phyloP scores from a whole-genome alignment of 2,113 vertebrate species.

The Mobula hypostoma region DNA sequence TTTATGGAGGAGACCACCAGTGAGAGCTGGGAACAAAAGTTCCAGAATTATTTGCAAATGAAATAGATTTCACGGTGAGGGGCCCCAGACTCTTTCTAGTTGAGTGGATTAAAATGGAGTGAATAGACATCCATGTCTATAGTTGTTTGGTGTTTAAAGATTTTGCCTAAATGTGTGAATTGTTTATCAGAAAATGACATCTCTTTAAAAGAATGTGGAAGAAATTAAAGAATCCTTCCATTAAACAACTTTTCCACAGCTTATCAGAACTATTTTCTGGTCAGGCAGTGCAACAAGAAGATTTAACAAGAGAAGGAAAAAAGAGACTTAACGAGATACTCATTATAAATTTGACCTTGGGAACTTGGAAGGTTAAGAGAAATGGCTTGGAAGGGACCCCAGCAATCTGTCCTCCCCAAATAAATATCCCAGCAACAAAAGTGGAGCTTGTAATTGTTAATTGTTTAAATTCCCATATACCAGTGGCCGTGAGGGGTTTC shows the following conservation, averaged over 20 bases:
- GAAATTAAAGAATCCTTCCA: not conserved
- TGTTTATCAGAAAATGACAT: not conserved
- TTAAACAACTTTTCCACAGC: not conserved
- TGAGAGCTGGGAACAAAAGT: not conserved
- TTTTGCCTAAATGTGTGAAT: not conserved
- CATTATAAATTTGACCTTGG: not conserved
- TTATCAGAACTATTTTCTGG: not conserved
- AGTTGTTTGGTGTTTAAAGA: not conserved
- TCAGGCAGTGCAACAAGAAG: not conserved
- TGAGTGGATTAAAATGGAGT: not conserved
- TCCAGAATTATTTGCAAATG: not conserved
- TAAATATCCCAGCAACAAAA: not conserved
- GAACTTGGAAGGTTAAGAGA: not conserved
- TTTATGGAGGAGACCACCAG: not conserved
- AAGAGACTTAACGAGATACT: not conserved
- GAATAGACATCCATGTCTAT: not conserved
- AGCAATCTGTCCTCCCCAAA: not conserved
- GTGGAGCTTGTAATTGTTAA: not conserved
- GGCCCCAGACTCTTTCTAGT: not conserved
- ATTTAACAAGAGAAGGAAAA: not conserved
- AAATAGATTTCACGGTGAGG: not conserved
- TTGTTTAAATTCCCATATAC: not conserved
- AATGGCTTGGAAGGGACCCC: not conserved
- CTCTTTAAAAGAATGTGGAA: not conserved
- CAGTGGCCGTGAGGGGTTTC: not conserved